A percentile compares a stretch with the other conserved stretches of the same genome.
phyloP scores from a whole-genome alignment of 1,140 invertebrate species.

The Caerostris darwini region DNA sequence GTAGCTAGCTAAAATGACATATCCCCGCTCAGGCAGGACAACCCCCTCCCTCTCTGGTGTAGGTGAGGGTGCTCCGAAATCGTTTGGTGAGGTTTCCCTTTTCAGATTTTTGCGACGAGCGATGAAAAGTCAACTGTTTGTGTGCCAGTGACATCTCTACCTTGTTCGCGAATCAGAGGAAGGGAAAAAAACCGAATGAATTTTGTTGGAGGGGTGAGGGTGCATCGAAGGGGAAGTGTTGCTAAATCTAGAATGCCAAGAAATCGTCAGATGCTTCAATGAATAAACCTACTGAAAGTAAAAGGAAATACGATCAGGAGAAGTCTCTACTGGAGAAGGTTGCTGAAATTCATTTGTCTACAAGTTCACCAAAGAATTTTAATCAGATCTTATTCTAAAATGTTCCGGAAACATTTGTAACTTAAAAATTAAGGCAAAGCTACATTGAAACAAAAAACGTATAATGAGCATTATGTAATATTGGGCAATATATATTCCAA shows the following conservation, averaged over 20 bases:
- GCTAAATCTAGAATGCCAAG: not conserved
- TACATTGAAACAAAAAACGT: too few species aligned
- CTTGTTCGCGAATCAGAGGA: not conserved
- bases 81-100: not conserved
- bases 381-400: too few species aligned
- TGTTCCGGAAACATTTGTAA: too few species aligned
- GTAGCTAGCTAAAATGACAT: not conserved
- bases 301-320: too few species aligned
- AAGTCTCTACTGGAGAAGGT: too few species aligned
- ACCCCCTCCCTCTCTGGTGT: not conserved
- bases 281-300: too few species aligned
- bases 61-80: not conserved
- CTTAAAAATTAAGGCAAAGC: too few species aligned
- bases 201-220: not conserved
- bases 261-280: too few species aligned
- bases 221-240: not conserved
- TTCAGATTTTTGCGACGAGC: not conserved
- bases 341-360: too few species aligned
- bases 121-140: constrained; percentile 15
- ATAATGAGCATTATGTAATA: too few species aligned
- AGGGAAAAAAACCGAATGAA: not conserved
- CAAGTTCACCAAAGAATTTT: too few species aligned
- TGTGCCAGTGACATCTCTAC: not conserved
- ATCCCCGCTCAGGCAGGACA: not conserved
- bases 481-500: too few species aligned